Base-by-base conservation (phyloP, 1,140 invertebrate genomes). In the Xylocopa sonorina region DNA sequence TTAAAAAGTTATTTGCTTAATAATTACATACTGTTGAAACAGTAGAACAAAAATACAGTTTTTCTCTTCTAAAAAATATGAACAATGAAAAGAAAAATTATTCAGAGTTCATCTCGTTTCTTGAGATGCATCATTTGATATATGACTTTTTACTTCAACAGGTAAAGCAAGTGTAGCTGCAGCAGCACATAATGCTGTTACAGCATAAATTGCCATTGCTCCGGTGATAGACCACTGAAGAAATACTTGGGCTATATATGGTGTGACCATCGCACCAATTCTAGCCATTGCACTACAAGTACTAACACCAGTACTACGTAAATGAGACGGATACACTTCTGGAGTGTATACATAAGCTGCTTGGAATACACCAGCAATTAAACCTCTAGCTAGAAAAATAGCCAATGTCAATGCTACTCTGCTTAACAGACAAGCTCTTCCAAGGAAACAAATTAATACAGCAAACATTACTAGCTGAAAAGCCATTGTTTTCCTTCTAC, bases 311-410 rank as follows among this genome's bases (percentile, higher is more conserved):
- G 98, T 95, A 43, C 97, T 96, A 81, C 98, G 91, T 80, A 98
- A 94, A 57, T 97, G 97, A 5, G 97, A 98, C 0, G 98, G 98
- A 91, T 99, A 99, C 72, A 98, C 97, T 94, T 99, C 98, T 32
- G 98, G 97, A 21, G 98, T 99, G 87, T 99, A 99, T 21, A 99
- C 97, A 89, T 99, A 99, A 0, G 97, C 97, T 21, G 97, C 97
- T 94, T 98, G 98, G 89, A 99, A 99, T 6, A 98, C 95, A 2
- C 98, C 97, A 41, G 97, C 98, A 80, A 99, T 98, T 71, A 99
- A 96, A 7, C 97, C 98, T 88, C 98, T 94, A 0, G 98, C 97
- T 79, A 98, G 90, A 92, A 99, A 99, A 58, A 99, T 92, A 64
- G 98, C 95, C 48, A 97, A 93, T 0, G 97, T 99, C 50, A 98